Percentiles rank a stretch among this genome's conserved stretches.
Conservation (phyloP, 2,888 invertebrate genomes). For the Hetaerina titia region DNA sequence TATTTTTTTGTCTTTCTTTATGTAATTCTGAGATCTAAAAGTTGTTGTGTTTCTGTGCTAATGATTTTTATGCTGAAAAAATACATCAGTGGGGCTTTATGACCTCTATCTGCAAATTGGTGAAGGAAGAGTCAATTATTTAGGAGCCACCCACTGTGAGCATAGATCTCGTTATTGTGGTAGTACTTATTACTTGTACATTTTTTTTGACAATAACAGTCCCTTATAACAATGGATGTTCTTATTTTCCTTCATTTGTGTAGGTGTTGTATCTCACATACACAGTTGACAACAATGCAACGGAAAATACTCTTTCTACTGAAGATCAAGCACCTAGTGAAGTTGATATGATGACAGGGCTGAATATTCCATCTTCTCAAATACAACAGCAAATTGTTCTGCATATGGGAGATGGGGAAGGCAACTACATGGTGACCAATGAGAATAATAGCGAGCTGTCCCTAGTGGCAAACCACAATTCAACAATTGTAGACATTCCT, state of each 20-base stretch:
- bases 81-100: too few species aligned
- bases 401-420: conserved; percentile 22
- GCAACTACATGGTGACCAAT: conserved; percentile 18
- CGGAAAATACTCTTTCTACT: neutral
- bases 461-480: neutral
- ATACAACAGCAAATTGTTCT: conserved; percentile 63
- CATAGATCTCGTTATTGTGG: too few species aligned
- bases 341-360: conserved; percentile 40
- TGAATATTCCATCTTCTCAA: conserved; percentile 44
- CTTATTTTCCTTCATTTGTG: neutral
- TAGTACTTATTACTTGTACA: too few species aligned
- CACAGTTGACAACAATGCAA: neutral
- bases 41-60: too few species aligned
- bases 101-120: too few species aligned
- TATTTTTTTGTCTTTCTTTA: too few species aligned
- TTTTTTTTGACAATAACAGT: too few species aligned
- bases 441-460: conserved; percentile 14
- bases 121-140: too few species aligned
- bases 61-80: too few species aligned
- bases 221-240: neutral
- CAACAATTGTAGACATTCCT: neutral
- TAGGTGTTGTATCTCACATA: conserved; percentile 40
- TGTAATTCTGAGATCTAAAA: too few species aligned
- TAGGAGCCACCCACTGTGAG: too few species aligned
- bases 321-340: neutral